phyloP scores from a whole-genome alignment of 2,797 vertebrate species.

The Acanthornis magna region DNA sequence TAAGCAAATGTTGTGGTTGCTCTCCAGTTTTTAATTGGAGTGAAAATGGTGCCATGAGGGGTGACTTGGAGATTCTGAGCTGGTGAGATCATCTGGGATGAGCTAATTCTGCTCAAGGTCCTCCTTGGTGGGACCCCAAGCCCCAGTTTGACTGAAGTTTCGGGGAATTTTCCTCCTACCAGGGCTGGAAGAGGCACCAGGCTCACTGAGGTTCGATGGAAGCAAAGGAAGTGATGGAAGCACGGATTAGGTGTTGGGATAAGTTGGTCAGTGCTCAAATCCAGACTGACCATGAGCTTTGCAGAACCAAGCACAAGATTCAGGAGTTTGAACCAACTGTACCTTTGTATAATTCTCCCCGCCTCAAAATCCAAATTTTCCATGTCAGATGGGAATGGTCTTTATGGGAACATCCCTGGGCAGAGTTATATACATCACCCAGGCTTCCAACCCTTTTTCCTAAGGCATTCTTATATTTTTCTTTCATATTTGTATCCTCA shows the following conservation, averaged over 20 bases:
- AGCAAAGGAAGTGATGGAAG: background rate
- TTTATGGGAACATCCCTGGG: background rate
- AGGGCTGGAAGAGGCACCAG: background rate
- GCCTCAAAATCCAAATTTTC: background rate
- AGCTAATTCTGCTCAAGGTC: background rate
- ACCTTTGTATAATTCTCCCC: background rate
- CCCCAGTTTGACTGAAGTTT: background rate
- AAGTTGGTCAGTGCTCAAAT: background rate
- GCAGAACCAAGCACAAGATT: accelerated
- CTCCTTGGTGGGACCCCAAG: accelerated
- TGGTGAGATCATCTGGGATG: background rate
- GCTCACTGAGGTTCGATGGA: background rate
- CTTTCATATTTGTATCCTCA: background rate
- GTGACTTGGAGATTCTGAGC: background rate
- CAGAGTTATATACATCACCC: background rate
- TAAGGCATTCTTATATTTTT: background rate
- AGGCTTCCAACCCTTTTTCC: background rate
- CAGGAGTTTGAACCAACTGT: background rate
- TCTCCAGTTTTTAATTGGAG: background rate
- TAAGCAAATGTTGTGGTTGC: background rate
- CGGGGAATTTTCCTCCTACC: background rate
- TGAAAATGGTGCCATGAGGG: background rate
- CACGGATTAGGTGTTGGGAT: background rate
- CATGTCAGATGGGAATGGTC: background rate
- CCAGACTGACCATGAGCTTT: background rate